Percentiles rank a stretch among this genome's conserved stretches.
phyloP scores from a whole-genome alignment of 2,888 invertebrate species.

The Microplitis manilae region DNA sequence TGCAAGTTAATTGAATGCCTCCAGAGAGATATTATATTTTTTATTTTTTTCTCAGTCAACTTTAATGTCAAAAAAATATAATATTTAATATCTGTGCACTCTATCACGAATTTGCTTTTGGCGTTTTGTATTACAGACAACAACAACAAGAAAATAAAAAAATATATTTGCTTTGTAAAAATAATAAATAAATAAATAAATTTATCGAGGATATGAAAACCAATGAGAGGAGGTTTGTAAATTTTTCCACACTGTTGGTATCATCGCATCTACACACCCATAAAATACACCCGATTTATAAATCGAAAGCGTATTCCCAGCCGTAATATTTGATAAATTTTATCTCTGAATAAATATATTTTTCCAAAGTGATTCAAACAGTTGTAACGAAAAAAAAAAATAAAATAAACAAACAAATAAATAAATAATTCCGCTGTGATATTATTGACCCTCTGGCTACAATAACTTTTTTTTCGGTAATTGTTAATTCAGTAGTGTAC shows the following conservation, averaged over 20 bases:
- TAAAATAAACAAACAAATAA: neutral
- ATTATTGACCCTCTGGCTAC: too few species aligned
- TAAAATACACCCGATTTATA: neutral
- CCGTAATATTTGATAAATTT: neutral
- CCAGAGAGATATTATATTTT: neutral
- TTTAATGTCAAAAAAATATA: neutral
- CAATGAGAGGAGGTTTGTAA: neutral
- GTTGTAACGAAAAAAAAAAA: neutral
- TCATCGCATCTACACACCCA: neutral
- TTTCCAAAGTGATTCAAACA: too few species aligned
- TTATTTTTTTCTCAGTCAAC: neutral
- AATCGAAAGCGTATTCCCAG: neutral
- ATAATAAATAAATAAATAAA: neutral
- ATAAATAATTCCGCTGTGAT: too few species aligned
- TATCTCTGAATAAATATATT: neutral
- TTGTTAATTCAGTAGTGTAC: too few species aligned
- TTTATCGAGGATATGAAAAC: neutral
- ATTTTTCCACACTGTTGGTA: neutral
- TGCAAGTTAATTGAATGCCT: neutral
- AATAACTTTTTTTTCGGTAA: too few species aligned
- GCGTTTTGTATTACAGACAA: neutral
- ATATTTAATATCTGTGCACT: neutral
- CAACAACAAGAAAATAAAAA: neutral
- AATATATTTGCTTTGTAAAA: too few species aligned
- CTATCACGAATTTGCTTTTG: neutral